phyloP scores from a whole-genome alignment of 2,113 vertebrate genomes.

The Sapajus apella region DNA sequence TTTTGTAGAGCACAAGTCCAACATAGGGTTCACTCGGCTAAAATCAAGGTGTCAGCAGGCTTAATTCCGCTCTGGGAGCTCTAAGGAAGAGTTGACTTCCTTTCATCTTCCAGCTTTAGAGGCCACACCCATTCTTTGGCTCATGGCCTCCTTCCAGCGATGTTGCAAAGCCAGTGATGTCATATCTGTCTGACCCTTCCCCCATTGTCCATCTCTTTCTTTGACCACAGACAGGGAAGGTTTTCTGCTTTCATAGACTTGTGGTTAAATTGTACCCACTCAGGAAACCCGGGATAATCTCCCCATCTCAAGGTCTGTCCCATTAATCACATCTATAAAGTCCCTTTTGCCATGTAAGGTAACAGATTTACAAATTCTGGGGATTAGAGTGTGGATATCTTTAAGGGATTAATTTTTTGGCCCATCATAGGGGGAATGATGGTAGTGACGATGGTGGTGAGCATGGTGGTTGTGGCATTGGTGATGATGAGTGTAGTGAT shows the following conservation, averaged over 20 bases:
- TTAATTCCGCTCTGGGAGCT: neutral
- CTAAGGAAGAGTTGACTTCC: neutral
- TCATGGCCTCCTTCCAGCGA: too few species aligned
- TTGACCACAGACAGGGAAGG: neutral
- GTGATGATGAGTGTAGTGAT: neutral
- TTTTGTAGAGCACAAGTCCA: neutral
- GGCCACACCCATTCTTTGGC: too few species aligned
- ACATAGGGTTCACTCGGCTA: neutral
- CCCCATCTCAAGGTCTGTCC: neutral
- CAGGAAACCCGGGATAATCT: neutral
- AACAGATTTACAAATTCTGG: neutral
- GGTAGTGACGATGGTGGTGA: neutral
- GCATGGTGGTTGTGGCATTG: neutral
- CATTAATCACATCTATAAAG: neutral
- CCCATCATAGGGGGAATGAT: too few species aligned
- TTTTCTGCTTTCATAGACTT: neutral
- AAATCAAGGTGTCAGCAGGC: neutral
- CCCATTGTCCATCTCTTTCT: neutral
- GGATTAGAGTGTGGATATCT: neutral
- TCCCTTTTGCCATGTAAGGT: neutral
- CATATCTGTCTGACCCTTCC: neutral
- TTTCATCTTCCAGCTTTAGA: too few species aligned
- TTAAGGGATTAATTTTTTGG: neutral
- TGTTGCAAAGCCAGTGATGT: neutral
- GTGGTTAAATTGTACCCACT: neutral